Evolutionary conservation across 2,888 invertebrate species (phyloP).

Genomic region (Sarcophaga caerulescens): DNA sequence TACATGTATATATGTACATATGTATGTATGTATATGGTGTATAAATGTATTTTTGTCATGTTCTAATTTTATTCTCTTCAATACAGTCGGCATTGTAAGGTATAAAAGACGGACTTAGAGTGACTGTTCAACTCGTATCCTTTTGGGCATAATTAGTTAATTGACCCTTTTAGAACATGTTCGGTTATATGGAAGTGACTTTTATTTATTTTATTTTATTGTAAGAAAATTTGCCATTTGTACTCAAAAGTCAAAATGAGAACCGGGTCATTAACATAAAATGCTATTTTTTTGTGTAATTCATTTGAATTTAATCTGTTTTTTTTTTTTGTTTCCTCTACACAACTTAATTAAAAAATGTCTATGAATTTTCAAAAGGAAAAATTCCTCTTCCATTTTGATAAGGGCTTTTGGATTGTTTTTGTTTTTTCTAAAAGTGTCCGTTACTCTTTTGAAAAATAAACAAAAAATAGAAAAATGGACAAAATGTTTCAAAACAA

Average conservation of each 20-base stretch:
- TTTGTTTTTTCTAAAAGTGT: not conserved
- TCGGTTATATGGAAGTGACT: not conserved
- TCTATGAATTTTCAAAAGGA: constrained; percentile 34
- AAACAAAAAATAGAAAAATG: not conserved
- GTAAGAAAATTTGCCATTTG: constrained; percentile 23
- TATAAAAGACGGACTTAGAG: not conserved
- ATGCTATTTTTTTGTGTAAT: not conserved
- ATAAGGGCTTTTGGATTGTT: constrained; percentile 54
- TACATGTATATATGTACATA: too few species aligned
- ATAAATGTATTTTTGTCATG: not conserved
- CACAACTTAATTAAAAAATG: constrained; percentile 69
- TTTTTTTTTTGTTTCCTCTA: constrained; percentile 34
- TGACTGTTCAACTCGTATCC: constrained; percentile 32
- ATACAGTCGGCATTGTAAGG: not conserved
- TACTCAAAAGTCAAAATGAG: constrained; percentile 1
- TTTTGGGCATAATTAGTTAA: constrained; percentile 69
- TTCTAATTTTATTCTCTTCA: not conserved
- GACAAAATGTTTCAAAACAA: constrained; percentile 19
- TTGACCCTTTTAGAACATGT: constrained; percentile 63
- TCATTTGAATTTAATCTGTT: constrained; percentile 67
- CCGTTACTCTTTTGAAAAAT: not conserved
- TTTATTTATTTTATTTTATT: constrained; percentile 21
- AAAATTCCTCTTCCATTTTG: constrained; percentile 45
- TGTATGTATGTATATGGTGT: too few species aligned
- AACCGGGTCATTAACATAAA: constrained; percentile 30